These are phyloP conservation scores for Endomychus coccineus DNA, from an alignment of 2,888 invertebrate species.

Conservation along the genomic window DNA sequence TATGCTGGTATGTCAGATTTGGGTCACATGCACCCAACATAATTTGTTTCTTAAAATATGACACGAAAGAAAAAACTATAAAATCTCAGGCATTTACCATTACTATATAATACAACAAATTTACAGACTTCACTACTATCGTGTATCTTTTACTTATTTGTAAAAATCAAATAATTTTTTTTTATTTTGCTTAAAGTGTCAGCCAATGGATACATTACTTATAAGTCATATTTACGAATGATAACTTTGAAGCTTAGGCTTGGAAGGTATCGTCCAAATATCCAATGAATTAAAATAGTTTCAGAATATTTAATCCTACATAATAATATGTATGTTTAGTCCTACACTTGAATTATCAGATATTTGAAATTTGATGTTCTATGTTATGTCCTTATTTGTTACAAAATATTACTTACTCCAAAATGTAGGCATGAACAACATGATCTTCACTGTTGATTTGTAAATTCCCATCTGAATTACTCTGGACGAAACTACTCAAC, in stretches of 20 bases:
- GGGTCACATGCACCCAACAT: too few relatives aligned
- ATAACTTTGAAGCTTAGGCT: slow-evolving; percentile 1
- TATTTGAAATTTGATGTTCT: too few relatives aligned
- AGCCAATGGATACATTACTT: neutral
- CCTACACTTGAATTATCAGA: too few relatives aligned
- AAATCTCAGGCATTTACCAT: too few relatives aligned
- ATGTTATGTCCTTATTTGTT: too few relatives aligned
- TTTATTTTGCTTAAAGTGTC: neutral
- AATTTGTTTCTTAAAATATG: neutral
- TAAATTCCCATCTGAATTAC: slow-evolving; percentile 31
- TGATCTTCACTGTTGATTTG: slow-evolving; percentile 26
- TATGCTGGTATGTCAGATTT: too few relatives aligned
- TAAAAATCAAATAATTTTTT: neutral
- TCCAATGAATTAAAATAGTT: neutral
- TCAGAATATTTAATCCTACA: too few relatives aligned
- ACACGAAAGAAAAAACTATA: too few relatives aligned
- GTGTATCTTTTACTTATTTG: neutral
- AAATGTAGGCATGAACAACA: slow-evolving; percentile 22
- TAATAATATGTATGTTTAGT: too few relatives aligned
- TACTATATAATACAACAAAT: too few relatives aligned
- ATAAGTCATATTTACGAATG: too few relatives aligned
- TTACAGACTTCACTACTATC: too few relatives aligned
- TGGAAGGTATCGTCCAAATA: neutral
- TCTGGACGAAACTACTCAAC: slow-evolving; percentile 22
- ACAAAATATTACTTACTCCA: slow-evolving; percentile 26